A percentile compares a stretch with the other conserved stretches of the same genome.
phyloP scores from a whole-genome alignment of 2,888 invertebrate genomes.

The Phasia obesa region DNA sequence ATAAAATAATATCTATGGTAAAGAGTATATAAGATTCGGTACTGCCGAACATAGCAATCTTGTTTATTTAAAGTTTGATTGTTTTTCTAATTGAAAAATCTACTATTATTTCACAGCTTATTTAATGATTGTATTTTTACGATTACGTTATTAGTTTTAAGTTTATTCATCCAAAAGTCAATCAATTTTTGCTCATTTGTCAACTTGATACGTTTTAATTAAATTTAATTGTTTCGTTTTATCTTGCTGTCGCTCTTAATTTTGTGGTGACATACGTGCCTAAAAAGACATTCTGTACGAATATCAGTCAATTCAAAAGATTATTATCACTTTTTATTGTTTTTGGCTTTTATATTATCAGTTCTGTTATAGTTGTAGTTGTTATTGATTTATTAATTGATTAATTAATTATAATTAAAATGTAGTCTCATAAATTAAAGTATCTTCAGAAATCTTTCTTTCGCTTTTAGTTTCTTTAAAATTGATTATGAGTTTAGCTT shows the following conservation, averaged over 20 bases:
- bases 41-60: too few relatives aligned
- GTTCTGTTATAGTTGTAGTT: slow-evolving; percentile 5
- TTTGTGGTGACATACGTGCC: slow-evolving; percentile 10
- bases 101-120: not conserved
- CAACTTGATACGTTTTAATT: slow-evolving; percentile 35
- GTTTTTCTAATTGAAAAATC: not conserved
- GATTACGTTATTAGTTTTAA: not conserved
- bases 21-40: too few relatives aligned
- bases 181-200: not conserved
- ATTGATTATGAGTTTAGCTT: too few relatives aligned
- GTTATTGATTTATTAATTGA: slow-evolving; percentile 33
- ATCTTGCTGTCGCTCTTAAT: slow-evolving; percentile 20
- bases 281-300: slow-evolving; percentile 1
- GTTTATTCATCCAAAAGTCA: slow-evolving; percentile 15
- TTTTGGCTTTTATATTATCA: slow-evolving; percentile 9
- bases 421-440: not conserved
- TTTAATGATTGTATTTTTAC: not conserved
- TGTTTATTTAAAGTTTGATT: not conserved
- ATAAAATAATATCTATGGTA: too few relatives aligned
- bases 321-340: not conserved
- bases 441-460: not conserved
- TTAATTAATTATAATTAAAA: slow-evolving; percentile 11
- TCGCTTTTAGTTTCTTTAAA: too few relatives aligned
- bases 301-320: not conserved
- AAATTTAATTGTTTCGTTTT: slow-evolving; percentile 23